Evolutionary conservation across 1,140 invertebrate genomes (phyloP).

Genomic region (Drosophila nasuta): DNA sequence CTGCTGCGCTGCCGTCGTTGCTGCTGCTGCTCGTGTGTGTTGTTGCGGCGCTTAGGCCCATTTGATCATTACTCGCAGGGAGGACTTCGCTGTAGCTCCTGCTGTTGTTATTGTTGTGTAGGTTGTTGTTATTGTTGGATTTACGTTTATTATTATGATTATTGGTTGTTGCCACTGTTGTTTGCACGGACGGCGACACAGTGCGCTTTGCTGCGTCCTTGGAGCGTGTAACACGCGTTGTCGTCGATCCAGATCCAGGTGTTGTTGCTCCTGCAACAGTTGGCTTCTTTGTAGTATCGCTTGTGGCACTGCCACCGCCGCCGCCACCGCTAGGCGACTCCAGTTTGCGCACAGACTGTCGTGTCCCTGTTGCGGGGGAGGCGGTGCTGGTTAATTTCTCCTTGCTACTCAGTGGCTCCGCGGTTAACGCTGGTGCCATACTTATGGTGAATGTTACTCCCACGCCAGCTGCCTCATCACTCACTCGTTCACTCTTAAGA

Average conservation of each 20-base stretch:
- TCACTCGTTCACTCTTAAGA: neutral
- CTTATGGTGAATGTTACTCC: slow-evolving; percentile 48
- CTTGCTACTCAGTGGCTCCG: slow-evolving; percentile 85
- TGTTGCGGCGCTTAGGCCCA: slow-evolving; percentile 73
- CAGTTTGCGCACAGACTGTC: slow-evolving; percentile 52
- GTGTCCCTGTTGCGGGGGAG: slow-evolving; percentile 64
- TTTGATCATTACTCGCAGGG: slow-evolving; percentile 60
- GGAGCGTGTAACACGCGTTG: slow-evolving; percentile 74
- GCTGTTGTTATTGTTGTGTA: slow-evolving; percentile 8
- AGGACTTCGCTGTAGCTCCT: slow-evolving; percentile 12
- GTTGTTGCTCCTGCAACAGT: slow-evolving; percentile 32
- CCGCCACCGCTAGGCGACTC: slow-evolving; percentile 35
- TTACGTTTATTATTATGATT: slow-evolving; percentile 45
- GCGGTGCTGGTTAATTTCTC: slow-evolving; percentile 77
- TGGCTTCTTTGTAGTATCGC: slow-evolving; percentile 49
- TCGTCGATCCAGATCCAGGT: slow-evolving; percentile 11
- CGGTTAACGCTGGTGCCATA: slow-evolving; percentile 87
- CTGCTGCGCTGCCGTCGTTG: slow-evolving; percentile 9
- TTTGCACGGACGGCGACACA: slow-evolving; percentile 33
- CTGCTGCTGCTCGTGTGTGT: slow-evolving; percentile 52
- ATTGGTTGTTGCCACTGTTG: neutral
- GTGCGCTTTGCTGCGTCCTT: slow-evolving; percentile 57
- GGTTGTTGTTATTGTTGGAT: slow-evolving; percentile 36
- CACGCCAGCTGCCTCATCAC: slow-evolving; percentile 37
- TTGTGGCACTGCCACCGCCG: slow-evolving; percentile 7